These are phyloP conservation scores for Muscidifurax raptorellus DNA, from an alignment of 1,140 invertebrate genomes.

Conservation along the genomic window DNA sequence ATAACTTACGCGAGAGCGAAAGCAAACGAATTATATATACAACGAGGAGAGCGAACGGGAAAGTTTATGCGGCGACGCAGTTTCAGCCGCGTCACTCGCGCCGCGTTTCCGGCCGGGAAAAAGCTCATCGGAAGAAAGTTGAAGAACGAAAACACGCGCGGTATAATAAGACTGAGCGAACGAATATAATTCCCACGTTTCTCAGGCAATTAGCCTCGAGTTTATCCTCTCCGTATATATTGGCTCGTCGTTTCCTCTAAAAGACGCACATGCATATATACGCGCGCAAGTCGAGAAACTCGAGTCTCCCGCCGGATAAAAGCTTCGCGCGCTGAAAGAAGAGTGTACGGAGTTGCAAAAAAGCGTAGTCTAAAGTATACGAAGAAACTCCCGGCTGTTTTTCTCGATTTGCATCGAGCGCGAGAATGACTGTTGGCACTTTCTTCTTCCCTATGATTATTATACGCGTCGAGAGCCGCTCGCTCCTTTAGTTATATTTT, in stretches of 20 bases:
- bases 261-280: not conserved
- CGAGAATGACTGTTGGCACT: conserved; percentile 47
- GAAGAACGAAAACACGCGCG: not conserved
- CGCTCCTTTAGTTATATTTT: not conserved
- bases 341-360: not conserved
- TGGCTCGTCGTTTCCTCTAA: not conserved
- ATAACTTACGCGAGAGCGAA: conserved; percentile 33
- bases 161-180: not conserved
- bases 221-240: not conserved
- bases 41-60: not conserved
- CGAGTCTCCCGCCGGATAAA: not conserved
- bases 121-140: conserved; percentile 10
- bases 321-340: not conserved
- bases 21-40: conserved; percentile 23
- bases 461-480: not conserved
- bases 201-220: not conserved
- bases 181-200: not conserved
- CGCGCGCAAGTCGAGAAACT: not conserved
- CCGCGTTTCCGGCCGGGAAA: not conserved
- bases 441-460: conserved; percentile 44
- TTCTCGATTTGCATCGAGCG: conserved; percentile 42
- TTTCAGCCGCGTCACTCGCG: not conserved
- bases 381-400: conserved; percentile 12
- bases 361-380: conserved; percentile 1
- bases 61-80: conserved; percentile 24